A percentile compares a stretch with the other conserved stretches of the same genome.
Conservation (phyloP, 2,888 invertebrate genomes). For the Netelia inedita region DNA sequence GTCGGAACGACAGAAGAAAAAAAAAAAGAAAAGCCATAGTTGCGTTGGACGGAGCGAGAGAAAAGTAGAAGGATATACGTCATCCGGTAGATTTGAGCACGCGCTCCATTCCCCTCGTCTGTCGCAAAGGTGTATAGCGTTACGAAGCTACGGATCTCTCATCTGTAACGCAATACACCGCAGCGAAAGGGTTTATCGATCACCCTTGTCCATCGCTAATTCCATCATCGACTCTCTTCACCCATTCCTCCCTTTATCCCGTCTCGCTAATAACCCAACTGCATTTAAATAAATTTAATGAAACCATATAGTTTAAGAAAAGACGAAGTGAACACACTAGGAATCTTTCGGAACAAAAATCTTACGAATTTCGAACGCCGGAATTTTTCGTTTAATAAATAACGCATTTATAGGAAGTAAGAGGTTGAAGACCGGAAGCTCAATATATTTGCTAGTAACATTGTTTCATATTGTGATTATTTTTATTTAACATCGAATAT, state of each 20-base stretch:
- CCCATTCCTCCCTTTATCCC: not conserved
- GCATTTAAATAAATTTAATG: not conserved
- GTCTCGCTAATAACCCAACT: not conserved
- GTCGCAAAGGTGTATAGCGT: conserved; percentile 79
- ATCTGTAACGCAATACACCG: conserved; percentile 75
- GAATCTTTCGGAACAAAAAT: not conserved
- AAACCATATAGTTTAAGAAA: not conserved
- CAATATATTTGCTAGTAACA: too few relatives aligned
- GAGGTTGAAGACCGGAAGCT: not conserved
- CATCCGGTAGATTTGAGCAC: conserved; percentile 71
- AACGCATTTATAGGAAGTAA: not conserved
- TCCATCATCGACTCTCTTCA: conserved; percentile 32
- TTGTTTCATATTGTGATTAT: too few relatives aligned
- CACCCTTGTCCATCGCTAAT: conserved; percentile 62
- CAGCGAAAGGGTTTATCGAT: conserved; percentile 73
- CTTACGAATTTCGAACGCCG: not conserved
- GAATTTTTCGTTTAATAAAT: not conserved
- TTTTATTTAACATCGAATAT: too few relatives aligned
- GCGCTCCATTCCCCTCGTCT: conserved; percentile 70
- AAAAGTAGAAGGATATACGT: conserved; percentile 26
- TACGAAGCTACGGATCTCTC: conserved; percentile 75
- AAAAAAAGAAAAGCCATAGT: conserved; percentile 28
- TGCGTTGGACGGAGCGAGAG: conserved; percentile 23
- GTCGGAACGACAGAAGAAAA: conserved; percentile 25
- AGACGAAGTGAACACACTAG: not conserved